A percentile compares a stretch with the other conserved stretches of the same genome.
These are phyloP conservation scores for Nasonovia ribisnigri DNA, from an alignment of 2,888 invertebrate genomes.

Conservation along the genomic window DNA sequence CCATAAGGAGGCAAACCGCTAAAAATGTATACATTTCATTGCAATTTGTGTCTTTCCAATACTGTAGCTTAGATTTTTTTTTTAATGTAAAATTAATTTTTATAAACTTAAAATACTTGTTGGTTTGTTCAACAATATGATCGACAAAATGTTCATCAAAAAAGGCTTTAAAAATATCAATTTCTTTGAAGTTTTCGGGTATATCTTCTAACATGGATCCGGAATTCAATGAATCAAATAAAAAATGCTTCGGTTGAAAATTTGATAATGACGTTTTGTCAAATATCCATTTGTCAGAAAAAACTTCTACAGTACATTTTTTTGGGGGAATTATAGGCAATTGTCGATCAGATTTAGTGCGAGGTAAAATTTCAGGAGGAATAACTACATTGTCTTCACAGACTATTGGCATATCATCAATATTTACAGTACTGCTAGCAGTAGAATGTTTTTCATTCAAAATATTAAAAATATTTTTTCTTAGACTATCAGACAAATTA, in stretches of 20 bases:
- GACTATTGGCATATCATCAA: constrained; percentile 1
- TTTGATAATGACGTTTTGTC: neutral
- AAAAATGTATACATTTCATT: constrained; percentile 28
- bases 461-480: constrained; percentile 17
- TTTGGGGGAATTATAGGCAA: neutral
- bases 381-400: neutral
- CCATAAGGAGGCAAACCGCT: neutral
- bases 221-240: neutral
- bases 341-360: neutral
- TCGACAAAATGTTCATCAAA: neutral
- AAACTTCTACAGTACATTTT: neutral
- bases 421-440: neutral
- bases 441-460: neutral
- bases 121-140: constrained; percentile 17
- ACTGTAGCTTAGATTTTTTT: neutral
- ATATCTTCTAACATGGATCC: neutral
- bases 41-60: neutral
- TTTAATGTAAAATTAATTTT: neutral
- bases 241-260: neutral
- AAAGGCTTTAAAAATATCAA: constrained; percentile 35
- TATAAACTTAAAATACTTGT: neutral
- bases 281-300: neutral
- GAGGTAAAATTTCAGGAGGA: neutral
- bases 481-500: neutral
- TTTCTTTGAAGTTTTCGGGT: neutral